These are phyloP conservation scores for Morone saxatilis DNA, from an alignment of 2,113 vertebrate genomes.

Conservation along the genomic window DNA sequence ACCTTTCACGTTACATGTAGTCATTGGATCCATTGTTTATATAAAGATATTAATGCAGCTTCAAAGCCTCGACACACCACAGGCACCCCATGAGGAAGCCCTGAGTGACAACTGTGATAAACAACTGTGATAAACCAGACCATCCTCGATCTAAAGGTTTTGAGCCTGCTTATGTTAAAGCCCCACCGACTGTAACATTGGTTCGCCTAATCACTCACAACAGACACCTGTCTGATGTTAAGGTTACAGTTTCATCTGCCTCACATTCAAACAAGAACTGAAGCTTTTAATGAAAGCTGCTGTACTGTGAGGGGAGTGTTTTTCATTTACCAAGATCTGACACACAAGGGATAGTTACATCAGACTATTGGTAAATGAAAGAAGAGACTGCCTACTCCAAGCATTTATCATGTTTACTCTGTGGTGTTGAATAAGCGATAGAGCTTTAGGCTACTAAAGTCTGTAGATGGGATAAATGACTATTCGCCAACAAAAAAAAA, in stretches of 20 bases:
- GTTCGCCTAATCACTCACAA: background rate
- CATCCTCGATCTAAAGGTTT: conserved; percentile 16
- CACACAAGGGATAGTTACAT: conserved; percentile 51
- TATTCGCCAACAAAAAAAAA: conserved; percentile 10
- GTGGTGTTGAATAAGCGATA: conserved; percentile 34
- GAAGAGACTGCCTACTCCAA: conserved; percentile 17
- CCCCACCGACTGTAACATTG: background rate
- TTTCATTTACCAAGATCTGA: conserved; percentile 41
- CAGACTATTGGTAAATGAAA: conserved; percentile 43
- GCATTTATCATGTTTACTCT: conserved; percentile 46
- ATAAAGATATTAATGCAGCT: background rate
- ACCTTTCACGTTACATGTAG: background rate
- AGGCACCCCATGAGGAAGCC: background rate
- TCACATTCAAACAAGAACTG: conserved; percentile 3
- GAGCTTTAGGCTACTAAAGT: conserved; percentile 27
- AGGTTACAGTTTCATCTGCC: background rate
- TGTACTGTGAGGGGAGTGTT: conserved; percentile 14
- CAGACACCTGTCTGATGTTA: conserved; percentile 14
- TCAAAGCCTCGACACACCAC: background rate
- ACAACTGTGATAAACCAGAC: conserved; percentile 8
- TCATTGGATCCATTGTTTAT: background rate
- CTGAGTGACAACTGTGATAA: conserved; percentile 16
- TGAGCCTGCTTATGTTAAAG: background rate
- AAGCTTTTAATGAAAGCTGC: conserved; percentile 23
- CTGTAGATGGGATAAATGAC: conserved; percentile 28